These are phyloP conservation scores for Chrysochloris asiatica DNA, from an alignment of 2,113 vertebrate species.

Conservation along the genomic window DNA sequence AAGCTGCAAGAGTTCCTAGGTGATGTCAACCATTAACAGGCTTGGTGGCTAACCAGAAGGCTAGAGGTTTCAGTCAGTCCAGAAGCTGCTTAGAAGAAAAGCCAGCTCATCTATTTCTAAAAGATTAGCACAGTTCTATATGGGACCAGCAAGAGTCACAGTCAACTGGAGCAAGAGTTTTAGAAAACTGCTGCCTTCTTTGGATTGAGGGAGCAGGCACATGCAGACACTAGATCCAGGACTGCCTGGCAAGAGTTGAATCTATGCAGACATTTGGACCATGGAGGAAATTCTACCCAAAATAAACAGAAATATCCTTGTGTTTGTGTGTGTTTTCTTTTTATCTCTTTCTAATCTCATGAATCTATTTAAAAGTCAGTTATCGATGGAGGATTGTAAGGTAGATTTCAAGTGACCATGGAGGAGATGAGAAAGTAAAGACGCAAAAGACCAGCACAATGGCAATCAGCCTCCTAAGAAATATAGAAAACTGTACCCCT, in stretches of 20 bases:
- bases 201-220: neutral
- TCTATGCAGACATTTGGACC: neutral
- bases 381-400: neutral
- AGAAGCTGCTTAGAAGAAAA: neutral
- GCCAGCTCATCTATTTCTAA: neutral
- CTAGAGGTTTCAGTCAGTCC: neutral
- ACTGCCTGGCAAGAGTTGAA: neutral
- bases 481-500: neutral
- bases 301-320: neutral
- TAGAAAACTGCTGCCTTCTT: too few relatives aligned
- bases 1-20: neutral
- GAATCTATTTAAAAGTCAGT: neutral
- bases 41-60: neutral
- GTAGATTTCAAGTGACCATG: neutral
- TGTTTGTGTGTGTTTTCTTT: neutral
- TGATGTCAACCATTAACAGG: neutral
- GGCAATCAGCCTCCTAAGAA: neutral
- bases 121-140: neutral
- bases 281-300: neutral
- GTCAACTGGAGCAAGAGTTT: neutral
- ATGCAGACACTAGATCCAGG: neutral
- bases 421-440: neutral
- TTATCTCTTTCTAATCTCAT: neutral
- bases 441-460: neutral
- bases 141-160: neutral